These are phyloP conservation scores for Autographa gamma DNA, from an alignment of 2,888 invertebrate species.

Conservation along the genomic window DNA sequence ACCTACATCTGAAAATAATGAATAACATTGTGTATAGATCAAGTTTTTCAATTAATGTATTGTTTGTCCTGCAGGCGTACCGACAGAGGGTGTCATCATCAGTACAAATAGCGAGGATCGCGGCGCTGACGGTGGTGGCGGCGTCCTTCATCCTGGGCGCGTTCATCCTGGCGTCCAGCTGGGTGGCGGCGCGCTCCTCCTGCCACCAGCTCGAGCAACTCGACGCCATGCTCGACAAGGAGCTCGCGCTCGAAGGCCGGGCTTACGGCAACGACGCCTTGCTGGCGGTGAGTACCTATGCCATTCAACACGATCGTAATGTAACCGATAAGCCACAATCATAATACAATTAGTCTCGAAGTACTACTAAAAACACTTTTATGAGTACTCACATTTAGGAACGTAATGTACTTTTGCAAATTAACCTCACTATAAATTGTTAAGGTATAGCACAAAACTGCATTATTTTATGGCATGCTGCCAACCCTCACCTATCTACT, in stretches of 20 bases:
- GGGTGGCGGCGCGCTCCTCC: conserved; percentile 94
- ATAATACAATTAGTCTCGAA: background rate
- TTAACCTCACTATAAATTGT: conserved; percentile 7
- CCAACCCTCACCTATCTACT: conserved; percentile 17
- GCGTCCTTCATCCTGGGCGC: conserved; percentile 94
- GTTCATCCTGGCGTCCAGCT: conserved; percentile 95
- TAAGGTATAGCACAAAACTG: conserved; percentile 13
- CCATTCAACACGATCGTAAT: background rate
- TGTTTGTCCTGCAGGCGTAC: conserved; percentile 91
- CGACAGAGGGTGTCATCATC: conserved; percentile 92
- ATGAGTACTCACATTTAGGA: background rate
- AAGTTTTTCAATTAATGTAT: conserved; percentile 8
- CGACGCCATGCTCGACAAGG: conserved; percentile 91
- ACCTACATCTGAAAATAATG: background rate
- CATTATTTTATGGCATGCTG: conserved; percentile 31
- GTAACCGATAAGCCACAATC: conserved; percentile 10
- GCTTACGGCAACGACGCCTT: conserved; percentile 90
- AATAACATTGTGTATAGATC: background rate
- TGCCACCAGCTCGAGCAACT: conserved; percentile 93
- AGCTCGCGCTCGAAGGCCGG: conserved; percentile 91
- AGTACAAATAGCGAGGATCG: conserved; percentile 96
- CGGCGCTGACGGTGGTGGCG: conserved; percentile 94
- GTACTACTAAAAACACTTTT: conserved; percentile 6
- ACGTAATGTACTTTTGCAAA: background rate
- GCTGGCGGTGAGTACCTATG: conserved; percentile 89